Conservation (phyloP, 2,113 vertebrate genomes). For the Chauna torquata region DNA sequence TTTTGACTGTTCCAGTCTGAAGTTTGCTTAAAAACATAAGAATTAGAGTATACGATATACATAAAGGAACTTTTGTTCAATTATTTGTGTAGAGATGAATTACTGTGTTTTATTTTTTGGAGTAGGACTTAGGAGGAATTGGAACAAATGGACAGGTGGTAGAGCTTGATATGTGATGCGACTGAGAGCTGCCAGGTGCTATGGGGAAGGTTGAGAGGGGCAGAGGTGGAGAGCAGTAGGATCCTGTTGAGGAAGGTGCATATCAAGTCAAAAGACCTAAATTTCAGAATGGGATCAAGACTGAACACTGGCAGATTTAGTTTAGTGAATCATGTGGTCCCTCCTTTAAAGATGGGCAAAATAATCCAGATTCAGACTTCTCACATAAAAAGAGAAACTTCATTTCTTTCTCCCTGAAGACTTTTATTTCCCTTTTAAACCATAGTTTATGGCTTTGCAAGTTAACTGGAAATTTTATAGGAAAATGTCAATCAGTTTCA, state of each 20-base stretch:
- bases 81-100: background rate
- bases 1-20: background rate
- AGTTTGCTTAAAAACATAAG: background rate
- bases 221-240: background rate
- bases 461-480: background rate
- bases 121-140: background rate
- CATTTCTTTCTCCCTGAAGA: background rate
- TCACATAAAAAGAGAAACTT: background rate
- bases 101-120: background rate
- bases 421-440: background rate
- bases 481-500: background rate
- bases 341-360: background rate
- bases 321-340: background rate
- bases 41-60: background rate
- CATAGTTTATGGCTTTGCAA: background rate
- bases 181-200: background rate
- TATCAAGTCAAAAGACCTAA: background rate
- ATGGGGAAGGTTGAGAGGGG: background rate
- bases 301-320: background rate
- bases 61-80: constrained; percentile 7
- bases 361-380: background rate
- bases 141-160: background rate
- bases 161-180: background rate
- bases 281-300: background rate
- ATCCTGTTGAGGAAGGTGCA: background rate